These are phyloP conservation scores for Philantomba maxwellii DNA, from an alignment of 2,113 vertebrate genomes.

Conservation along the genomic window DNA sequence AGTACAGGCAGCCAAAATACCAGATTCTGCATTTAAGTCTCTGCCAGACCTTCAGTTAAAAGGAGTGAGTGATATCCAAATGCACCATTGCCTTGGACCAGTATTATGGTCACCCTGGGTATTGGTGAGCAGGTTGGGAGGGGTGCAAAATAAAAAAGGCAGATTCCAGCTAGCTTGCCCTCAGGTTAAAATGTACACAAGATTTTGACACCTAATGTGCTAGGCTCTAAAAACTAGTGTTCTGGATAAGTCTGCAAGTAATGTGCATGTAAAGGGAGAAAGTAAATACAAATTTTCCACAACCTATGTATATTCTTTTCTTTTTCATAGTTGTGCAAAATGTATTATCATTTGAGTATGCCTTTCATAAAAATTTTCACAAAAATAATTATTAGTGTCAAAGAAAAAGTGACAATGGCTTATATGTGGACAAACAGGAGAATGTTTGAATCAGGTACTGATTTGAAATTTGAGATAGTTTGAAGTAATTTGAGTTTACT, in stretches of 20 bases:
- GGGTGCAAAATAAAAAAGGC: neutral
- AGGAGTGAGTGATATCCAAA: neutral
- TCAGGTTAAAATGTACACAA: neutral
- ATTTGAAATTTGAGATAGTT: neutral
- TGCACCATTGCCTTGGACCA: neutral
- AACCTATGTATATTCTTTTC: neutral
- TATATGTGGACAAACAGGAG: neutral
- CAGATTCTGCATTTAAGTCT: neutral
- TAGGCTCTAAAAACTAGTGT: neutral
- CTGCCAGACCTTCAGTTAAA: neutral
- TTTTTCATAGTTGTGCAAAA: neutral
- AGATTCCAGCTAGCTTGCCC: neutral
- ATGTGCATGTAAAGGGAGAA: neutral
- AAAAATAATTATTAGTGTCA: neutral
- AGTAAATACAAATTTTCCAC: neutral
- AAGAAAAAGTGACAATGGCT: neutral
- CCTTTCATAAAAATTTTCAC: neutral
- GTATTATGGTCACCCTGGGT: neutral
- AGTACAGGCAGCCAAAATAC: neutral
- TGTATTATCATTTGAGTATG: neutral
- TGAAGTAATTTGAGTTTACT: neutral
- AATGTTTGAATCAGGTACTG: neutral
- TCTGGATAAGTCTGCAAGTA: neutral
- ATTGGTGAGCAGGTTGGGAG: neutral
- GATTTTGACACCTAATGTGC: neutral